Percentiles rank a stretch among this genome's conserved stretches.
Evolutionary conservation across 2,797 vertebrate species (phyloP).

Genomic region (Anas bahamensis): DNA sequence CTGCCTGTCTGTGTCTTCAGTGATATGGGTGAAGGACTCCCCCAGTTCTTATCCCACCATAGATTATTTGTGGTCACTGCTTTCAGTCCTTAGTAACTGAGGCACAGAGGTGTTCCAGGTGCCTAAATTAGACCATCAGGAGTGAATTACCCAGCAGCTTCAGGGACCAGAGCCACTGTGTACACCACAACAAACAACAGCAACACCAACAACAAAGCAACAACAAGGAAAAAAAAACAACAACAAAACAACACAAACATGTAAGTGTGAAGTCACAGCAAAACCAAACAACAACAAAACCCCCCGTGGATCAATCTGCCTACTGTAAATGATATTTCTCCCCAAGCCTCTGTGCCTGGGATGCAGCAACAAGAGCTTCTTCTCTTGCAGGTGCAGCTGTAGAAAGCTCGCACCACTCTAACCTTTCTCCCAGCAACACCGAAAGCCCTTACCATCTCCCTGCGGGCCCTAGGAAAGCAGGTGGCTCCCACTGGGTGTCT

Average conservation of each 20-base stretch:
- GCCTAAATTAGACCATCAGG: rapidly evolving
- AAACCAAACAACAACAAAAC: background rate
- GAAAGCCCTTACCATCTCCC: background rate
- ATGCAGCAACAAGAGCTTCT: background rate
- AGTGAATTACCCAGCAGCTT: background rate
- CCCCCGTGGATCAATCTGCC: background rate
- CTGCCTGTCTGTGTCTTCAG: background rate
- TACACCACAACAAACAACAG: background rate
- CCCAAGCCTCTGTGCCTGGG: background rate
- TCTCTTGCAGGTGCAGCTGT: background rate
- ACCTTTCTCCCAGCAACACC: background rate
- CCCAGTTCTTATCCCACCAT: background rate
- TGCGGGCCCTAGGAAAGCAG: background rate
- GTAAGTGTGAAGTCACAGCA: background rate
- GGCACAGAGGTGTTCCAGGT: background rate
- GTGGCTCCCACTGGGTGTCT: background rate
- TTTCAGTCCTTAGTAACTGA: background rate
- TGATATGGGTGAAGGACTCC: background rate
- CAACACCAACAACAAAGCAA: background rate
- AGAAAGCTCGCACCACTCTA: background rate
- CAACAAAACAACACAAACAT: background rate
- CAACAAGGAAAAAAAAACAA: background rate
- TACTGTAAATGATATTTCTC: background rate
- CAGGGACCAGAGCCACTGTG: background rate
- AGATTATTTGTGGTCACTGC: background rate